Percentiles rank a stretch among this genome's conserved stretches.
These are phyloP conservation scores for Leucoraja ocellata DNA, from an alignment of 2,797 vertebrate species.

Conservation along the genomic window DNA sequence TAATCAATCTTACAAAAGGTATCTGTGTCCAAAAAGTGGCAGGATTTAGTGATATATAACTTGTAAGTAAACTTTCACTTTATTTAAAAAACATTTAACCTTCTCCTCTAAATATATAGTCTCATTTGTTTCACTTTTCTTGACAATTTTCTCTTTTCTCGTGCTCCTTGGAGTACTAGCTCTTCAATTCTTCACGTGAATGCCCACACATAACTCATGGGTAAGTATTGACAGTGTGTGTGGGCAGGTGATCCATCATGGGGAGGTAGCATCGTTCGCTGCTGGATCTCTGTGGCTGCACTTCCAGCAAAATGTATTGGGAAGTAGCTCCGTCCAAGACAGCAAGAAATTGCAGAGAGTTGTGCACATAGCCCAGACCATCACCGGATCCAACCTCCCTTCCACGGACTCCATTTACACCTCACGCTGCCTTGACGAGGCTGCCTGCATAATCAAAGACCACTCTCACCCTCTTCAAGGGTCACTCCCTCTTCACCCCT, in stretches of 20 bases:
- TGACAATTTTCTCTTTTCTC: neutral
- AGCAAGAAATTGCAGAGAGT: too few species aligned
- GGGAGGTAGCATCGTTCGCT: neutral
- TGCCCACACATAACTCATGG: neutral
- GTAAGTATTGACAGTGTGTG: neutral
- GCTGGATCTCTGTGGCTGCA: neutral
- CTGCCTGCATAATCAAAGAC: too few species aligned
- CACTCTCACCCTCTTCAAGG: too few species aligned
- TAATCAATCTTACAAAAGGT: slow-evolving; percentile 10
- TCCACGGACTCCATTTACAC: too few species aligned
- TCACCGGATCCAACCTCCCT: too few species aligned
- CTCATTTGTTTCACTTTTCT: neutral
- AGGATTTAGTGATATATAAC: neutral
- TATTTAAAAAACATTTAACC: neutral
- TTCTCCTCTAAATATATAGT: neutral
- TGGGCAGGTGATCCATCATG: neutral
- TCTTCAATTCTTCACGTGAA: neutral
- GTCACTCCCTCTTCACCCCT: too few species aligned
- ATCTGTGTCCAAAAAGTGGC: neutral
- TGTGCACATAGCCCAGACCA: too few species aligned
- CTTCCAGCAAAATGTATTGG: neutral
- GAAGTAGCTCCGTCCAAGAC: too few species aligned
- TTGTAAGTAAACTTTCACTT: slow-evolving; percentile 6
- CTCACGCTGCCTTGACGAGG: too few species aligned
- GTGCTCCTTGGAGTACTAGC: neutral